phyloP scores from a whole-genome alignment of 2,113 vertebrate species.

The Zingel zingel region DNA sequence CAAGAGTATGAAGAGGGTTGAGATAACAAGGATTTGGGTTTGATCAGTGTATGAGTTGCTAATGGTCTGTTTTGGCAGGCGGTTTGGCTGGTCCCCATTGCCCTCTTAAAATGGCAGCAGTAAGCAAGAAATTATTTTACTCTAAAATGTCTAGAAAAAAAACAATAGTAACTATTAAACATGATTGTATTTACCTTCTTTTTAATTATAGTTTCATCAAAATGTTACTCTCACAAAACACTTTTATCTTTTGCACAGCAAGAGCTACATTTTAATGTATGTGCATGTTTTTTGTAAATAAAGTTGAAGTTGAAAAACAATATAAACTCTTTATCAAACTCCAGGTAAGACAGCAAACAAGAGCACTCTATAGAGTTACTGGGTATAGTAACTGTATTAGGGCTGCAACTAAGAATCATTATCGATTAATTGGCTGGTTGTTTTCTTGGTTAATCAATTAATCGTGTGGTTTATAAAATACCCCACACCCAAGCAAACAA shows the following conservation, averaged over 20 bases:
- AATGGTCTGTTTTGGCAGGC: slow-evolving; percentile 64
- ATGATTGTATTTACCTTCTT: slow-evolving; percentile 12
- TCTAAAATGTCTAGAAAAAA: slow-evolving; percentile 53
- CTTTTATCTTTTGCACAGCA: neutral
- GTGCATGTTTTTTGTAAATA: neutral
- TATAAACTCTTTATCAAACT: neutral
- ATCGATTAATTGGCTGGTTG: neutral
- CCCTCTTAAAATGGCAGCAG: slow-evolving; percentile 35
- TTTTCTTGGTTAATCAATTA: neutral
- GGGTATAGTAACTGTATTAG: neutral
- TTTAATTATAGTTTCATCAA: neutral
- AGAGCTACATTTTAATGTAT: neutral
- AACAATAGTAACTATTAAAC: slow-evolving; percentile 34
- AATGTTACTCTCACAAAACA: neutral
- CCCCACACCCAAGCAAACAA: neutral
- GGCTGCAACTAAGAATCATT: too few relatives aligned
- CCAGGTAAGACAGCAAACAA: neutral
- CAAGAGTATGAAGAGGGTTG: slow-evolving; percentile 47
- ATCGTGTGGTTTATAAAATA: neutral
- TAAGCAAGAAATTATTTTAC: slow-evolving; percentile 57
- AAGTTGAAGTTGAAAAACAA: neutral
- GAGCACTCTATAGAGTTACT: too few relatives aligned
- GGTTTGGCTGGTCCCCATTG: slow-evolving; percentile 31
- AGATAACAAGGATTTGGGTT: slow-evolving; percentile 51
- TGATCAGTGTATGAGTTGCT: slow-evolving; percentile 45